Evolutionary conservation across 2,113 vertebrate species (phyloP).

Genomic region (Galeopterus variegatus): DNA sequence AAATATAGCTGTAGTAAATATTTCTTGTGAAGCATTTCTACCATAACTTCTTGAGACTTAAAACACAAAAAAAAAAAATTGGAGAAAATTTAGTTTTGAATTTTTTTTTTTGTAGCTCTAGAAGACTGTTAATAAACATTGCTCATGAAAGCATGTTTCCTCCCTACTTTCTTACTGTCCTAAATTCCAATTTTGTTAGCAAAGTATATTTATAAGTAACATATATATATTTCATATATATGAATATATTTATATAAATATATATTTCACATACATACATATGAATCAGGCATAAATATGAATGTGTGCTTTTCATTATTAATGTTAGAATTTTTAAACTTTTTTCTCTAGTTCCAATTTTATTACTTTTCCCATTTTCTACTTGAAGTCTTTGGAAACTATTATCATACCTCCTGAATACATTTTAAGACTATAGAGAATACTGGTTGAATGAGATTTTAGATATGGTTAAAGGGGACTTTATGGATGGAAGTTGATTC

Average conservation of each 20-base stretch:
- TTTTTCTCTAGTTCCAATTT: background rate
- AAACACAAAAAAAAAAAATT: background rate
- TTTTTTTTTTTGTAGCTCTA: background rate
- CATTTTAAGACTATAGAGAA: background rate
- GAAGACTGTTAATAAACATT: background rate
- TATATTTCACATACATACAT: background rate
- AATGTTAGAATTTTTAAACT: slow-evolving; percentile 1
- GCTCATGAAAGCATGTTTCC: background rate
- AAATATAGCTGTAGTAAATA: background rate
- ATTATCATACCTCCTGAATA: background rate
- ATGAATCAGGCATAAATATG: background rate
- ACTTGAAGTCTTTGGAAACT: background rate
- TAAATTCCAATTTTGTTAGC: background rate
- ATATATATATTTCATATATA: background rate
- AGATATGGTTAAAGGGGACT: background rate
- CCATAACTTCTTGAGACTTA: background rate
- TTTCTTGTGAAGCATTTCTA: slow-evolving; percentile 36
- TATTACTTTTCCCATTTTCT: background rate
- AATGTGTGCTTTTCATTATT: background rate
- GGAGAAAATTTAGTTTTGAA: background rate
- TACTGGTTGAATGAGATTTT: background rate
- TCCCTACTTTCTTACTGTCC: background rate
- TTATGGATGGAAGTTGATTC: background rate
- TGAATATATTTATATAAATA: background rate
- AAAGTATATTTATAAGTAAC: background rate